Conservation (phyloP, 2,113 vertebrate species). For the Ageneiosus marmoratus region DNA sequence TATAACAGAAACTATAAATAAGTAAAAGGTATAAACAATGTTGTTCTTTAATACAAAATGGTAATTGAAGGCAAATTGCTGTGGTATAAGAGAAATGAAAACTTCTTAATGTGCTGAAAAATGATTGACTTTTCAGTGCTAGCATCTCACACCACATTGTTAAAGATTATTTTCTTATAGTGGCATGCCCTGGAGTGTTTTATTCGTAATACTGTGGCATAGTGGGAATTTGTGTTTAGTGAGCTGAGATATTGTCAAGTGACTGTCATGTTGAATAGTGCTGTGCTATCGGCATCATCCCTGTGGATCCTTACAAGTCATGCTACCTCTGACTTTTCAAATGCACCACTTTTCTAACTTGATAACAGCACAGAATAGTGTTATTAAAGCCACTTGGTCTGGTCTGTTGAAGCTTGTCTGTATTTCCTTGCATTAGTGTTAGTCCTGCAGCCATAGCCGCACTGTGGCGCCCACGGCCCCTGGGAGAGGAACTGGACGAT, state of each 20-base stretch:
- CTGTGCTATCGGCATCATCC: neutral
- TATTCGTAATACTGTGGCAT: neutral
- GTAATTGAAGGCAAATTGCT: neutral
- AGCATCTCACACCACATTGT: neutral
- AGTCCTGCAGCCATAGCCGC: neutral
- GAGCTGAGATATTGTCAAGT: neutral
- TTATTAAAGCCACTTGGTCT: too few species aligned
- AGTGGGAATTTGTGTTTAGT: neutral
- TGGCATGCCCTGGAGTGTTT: neutral
- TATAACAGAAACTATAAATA: neutral
- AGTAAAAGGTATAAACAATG: neutral
- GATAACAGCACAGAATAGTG: neutral
- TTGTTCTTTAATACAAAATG: neutral
- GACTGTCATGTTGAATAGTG: slow-evolving; percentile 9
- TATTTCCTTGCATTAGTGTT: neutral
- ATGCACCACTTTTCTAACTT: neutral
- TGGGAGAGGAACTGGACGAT: neutral
- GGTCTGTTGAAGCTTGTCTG: neutral
- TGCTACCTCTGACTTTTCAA: neutral
- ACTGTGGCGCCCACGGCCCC: neutral
- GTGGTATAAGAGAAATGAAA: neutral
- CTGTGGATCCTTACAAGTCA: neutral
- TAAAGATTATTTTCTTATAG: neutral
- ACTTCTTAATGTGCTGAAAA: neutral
- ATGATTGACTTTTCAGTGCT: neutral